Evolutionary conservation across 2,888 invertebrate genomes (phyloP).

Genomic region (Mythimna vitellina): DNA sequence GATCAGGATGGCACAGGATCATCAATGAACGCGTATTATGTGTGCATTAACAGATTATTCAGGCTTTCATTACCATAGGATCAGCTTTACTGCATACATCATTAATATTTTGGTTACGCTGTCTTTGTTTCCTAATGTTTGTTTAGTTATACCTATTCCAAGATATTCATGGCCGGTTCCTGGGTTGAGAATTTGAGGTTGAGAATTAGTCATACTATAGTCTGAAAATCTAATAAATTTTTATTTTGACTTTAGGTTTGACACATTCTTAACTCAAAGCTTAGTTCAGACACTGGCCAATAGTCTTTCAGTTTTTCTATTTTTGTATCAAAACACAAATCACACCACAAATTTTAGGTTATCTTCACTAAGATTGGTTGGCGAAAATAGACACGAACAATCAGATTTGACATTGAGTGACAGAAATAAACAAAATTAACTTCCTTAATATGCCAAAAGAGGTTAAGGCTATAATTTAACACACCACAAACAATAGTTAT

Average conservation of each 20-base stretch:
- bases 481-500: neutral
- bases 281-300: neutral
- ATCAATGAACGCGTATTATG: constrained; percentile 30
- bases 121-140: neutral
- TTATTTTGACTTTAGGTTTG: neutral
- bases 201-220: neutral
- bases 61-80: constrained; percentile 36
- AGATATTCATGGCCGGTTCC: neutral
- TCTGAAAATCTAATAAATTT: neutral
- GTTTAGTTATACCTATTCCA: neutral
- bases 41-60: constrained; percentile 38
- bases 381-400: neutral
- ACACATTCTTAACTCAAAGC: neutral
- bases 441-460: neutral
- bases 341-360: too few species aligned
- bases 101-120: neutral
- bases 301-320: neutral
- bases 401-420: neutral
- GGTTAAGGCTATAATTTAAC: neutral
- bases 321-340: too few species aligned
- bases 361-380: too few species aligned
- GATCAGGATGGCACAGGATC: constrained; percentile 32
- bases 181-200: neutral
- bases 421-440: neutral
- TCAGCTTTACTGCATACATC: neutral